Evolutionary conservation across 2,888 invertebrate species (phyloP), one percentile per base, ranked within the genome.

Genomic region (Agrotis exclamationis): DNA sequence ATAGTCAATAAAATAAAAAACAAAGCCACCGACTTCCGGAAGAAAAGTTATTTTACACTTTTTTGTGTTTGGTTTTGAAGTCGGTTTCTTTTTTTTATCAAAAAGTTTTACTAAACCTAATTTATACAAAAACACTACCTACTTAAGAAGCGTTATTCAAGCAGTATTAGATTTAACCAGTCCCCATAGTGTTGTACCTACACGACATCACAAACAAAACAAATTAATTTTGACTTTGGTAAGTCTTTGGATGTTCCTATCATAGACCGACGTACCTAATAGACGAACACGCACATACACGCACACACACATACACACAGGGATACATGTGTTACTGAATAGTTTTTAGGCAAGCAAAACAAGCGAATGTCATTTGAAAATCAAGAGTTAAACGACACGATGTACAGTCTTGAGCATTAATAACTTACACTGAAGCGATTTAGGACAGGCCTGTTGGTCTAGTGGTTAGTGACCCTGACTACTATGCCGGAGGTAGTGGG

Each of bases 281-380:
- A 79, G 79, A 74, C 16, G 11, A 63, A 9, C 62, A 66, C 45
- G 51, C 51, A 63, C 18, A 58, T 22, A 63, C 56, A 63, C n/a
- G 58, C 28, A 69, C 48, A 69, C 45, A 56, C 18, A 57, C 45
- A 51, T 18, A 70, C 24, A 68, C 53, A 64, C 65, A 68, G 24
- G 44, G 47, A 73, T 39, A 67, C 63, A 54, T 9, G 64, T 45
- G 63, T 67, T 50, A 58, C 74, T 70, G 78, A 80, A 82, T 86
- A 85, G 84, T 68, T 85, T 76, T 84, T 85, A 85, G 79, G 73
- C 72, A 70, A 82, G 80, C 84, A 79, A 83, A 74, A 78, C 83
- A 79, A 74, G 48, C 44, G 68, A 82, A 84, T 88, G 89, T 89
- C 89, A 86, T 90, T 90, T 90, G 87, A 89, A 89, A 88, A 90